Base-by-base conservation (phyloP, 2,797 vertebrate species). In the Clarias fuscus region DNA sequence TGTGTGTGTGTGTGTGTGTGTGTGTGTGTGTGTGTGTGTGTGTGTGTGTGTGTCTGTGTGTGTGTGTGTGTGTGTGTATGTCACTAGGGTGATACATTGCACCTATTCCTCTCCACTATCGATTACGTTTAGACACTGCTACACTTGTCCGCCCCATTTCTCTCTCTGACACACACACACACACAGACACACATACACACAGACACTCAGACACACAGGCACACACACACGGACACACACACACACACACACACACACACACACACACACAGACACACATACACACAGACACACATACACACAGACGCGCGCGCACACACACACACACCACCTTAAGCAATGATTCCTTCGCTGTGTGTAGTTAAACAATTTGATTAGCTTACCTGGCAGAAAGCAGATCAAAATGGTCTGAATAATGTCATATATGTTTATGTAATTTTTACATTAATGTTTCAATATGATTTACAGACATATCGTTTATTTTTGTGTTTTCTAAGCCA, bases 31-130 rank as follows among this genome's bases (percentile, higher is more conserved):
- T 53, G 40, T 22, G 40, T 33, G 33, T 33, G 33, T 30, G 30
- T 30, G 30, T 33, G 33, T 83, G 81, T 84, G 58, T 84, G 72
- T 84, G 40, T 84, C 59, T n/a, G 37, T 37, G 33, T 71, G 71
- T 40, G 13, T 64, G 11, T 48, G n/a, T 64, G 83, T 53, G 40
- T 22, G 40, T 33, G 33, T 33, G 33, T 30, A 1, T 30, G 30
- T 33, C 65, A 71, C 73, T 85, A 71, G 64, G 77, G 61, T 85
- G 86, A 87, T 85, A 70, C 80, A 87, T 65, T 70, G 30, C 15
- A 37, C 20, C 77, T 76, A 82, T 85, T 87, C 78, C 68, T 67
- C 59, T 73, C 4, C 30, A 30, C 13, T 72, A 85, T 85, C 7
- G 83, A 85, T 76, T 67, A 70, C 58, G 72, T 81, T 65, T n/a